A percentile compares a stretch with the other conserved stretches of the same genome.
Evolutionary conservation across 2,888 invertebrate species (phyloP).

Genomic region (Philhelius pedissequus): DNA sequence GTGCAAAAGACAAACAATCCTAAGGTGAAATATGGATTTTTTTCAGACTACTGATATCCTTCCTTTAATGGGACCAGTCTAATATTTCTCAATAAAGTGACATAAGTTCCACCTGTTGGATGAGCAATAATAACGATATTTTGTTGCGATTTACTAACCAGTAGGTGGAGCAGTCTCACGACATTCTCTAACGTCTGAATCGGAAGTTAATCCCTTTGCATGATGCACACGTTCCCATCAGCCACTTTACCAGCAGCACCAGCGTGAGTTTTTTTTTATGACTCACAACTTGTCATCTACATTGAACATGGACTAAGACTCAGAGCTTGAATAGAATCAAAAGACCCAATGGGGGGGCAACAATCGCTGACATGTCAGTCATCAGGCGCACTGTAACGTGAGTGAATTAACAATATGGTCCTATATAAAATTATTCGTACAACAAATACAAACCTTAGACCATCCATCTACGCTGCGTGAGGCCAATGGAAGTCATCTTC

Average conservation of each 20-base stretch:
- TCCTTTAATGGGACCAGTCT: no score
- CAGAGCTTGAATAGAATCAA: neutral
- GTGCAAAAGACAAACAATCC: no score
- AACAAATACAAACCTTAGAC: neutral
- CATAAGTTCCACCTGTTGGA: neutral
- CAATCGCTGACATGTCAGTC: constrained; percentile 20
- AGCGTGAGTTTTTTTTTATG: neutral
- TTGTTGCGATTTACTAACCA: neutral
- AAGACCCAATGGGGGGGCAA: constrained; percentile 16
- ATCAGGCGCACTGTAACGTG: neutral
- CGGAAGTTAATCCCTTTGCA: constrained; percentile 61
- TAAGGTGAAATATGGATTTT: no score
- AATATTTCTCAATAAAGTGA: neutral
- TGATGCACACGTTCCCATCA: constrained; percentile 29
- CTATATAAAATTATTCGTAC: neutral
- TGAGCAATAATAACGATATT: constrained; percentile 7
- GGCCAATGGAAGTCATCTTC: constrained; percentile 44
- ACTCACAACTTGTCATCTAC: constrained; percentile 11
- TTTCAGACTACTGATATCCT: no score
- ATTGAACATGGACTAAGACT: neutral
- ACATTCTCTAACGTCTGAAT: constrained; percentile 49
- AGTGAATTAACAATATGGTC: neutral
- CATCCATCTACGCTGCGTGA: constrained; percentile 26
- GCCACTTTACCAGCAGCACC: neutral
- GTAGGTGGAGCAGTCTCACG: neutral